Evolutionary conservation across 2,113 vertebrate genomes (phyloP), one percentile per base, ranked within the genome.

Genomic region (Channa argus): DNA sequence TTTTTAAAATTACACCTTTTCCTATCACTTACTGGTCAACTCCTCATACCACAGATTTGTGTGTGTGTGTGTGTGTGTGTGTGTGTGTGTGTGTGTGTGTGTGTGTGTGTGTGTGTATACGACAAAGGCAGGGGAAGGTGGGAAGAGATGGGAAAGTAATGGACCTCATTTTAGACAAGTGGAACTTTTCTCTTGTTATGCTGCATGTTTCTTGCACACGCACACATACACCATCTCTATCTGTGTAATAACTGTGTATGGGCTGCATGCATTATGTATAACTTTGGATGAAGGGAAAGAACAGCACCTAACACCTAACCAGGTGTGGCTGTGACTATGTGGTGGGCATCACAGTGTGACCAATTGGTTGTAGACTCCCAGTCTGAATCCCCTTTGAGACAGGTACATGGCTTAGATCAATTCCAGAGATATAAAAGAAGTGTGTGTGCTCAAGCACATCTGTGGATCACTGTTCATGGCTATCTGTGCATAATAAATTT

Each of bases 241-340:
- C 61, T 10, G 45, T 63, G 43, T 63, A 44, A 43, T 76, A 72
- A 69, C 56, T 36, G 38, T 67, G 60, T 44, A 58, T 5, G 37
- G 61, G 63, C 36, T 63, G 33, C 61, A 82, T 87, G 81, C 55
- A 87, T 86, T 90, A 78, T 89, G 75, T 41, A 89, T 85, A 71
- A 77, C 38, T 65, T 72, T 76, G 80, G 38, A 72, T 44, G 49
- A 71, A 7, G 50, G 39, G 3, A 45, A 61, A 41, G 13, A 54
- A 61, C 3, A 63, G 83, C 64, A 62, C 64, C 65, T 65, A n/a
- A n/a, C n/a, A n/a, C n/a, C n/a, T n/a, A n/a, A n/a, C n/a, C 63
- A 38, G 38, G 47, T 54, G 60, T 63, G 38, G 41, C 45, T 53
- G 43, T 63, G 46, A 8, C 3, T 45, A 10, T 49, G 65, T 24